A percentile compares a stretch with the other conserved stretches of the same genome.
Conservation (phyloP, 2,113 vertebrate species). For the Phrynocephalus versicolor region DNA sequence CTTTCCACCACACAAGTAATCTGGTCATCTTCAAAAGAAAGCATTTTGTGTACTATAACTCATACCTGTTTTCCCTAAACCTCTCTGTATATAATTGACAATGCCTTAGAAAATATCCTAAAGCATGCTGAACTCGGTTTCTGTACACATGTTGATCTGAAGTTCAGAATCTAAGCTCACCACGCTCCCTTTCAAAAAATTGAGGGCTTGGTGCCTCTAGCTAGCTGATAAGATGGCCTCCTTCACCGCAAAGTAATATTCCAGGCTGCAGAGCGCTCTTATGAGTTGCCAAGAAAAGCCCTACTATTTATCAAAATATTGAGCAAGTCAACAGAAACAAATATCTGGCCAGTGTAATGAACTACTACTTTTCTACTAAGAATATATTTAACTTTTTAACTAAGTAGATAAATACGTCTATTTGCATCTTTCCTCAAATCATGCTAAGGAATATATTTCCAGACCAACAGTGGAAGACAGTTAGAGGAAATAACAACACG, state of each 20-base stretch:
- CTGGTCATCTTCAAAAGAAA: no score
- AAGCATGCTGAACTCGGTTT: background rate
- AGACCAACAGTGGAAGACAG: background rate
- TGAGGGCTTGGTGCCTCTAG: conserved; percentile 37
- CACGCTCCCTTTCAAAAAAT: conserved; percentile 36
- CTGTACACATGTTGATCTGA: background rate
- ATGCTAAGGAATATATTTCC: background rate
- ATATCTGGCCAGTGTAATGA: background rate
- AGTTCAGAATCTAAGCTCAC: background rate
- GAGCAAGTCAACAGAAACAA: conserved; percentile 6
- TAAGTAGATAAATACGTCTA: background rate
- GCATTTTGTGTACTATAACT: no score
- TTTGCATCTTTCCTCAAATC: background rate
- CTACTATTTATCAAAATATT: conserved; percentile 54
- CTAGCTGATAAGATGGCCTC: conserved; percentile 48
- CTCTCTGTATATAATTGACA: background rate
- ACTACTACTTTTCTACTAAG: background rate
- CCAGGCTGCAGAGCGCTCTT: conserved; percentile 17
- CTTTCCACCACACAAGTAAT: no score
- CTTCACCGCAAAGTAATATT: background rate
- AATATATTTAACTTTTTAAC: background rate
- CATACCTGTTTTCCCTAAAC: background rate
- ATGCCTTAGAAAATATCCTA: background rate
- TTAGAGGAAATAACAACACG: background rate
- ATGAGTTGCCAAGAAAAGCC: conserved; percentile 33